Base-by-base conservation (phyloP, 1,140 invertebrate genomes). In the Scaptomyza pallida region DNA sequence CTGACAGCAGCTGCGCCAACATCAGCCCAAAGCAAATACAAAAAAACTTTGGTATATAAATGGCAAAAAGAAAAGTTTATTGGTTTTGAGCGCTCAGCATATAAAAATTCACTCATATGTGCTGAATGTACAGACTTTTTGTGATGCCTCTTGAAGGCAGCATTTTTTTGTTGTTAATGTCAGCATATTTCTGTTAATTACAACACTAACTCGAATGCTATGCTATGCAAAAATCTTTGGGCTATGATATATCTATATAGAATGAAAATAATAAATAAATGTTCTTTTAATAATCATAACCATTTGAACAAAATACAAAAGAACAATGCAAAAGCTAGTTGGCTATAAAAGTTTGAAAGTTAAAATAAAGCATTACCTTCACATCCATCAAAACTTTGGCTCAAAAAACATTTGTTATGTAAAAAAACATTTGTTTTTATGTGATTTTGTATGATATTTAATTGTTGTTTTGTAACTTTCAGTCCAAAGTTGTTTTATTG, bases 381-480 rank as follows among this genome's bases (percentile, higher is more conserved):
- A 16, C 21, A 43, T 26, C 23, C n/a, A 56, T 21, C 16, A 13
- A 13, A 21, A 37, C 33, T 50, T 37, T 54, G 9, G 17, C 5
- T 1, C 3, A 2, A 23, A 52, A 61, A 64, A 35, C 9, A 9
- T 56, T 6, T 40, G 17, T 21, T 43, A 51, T 52, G 48, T 4
- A 21, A 4, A 13, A 52, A 50, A 10, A 30, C 10, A 54, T 44
- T 61, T 61, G 35, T n/a, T 26, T 0, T 19, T 21, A 10, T 41
- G 52, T n/a, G 37, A 45, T 21, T 47, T 50, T 54, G 44, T 55
- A 47, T 56, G 8, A 57, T 57, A 35, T 16, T 48, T 50, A 50
- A 67, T 67, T 65, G 62, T 41, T 35, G 54, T 65, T 56, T 30
- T n/a, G n/a, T n/a, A n/a, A 52, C 21, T 33, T 55, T 52, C 35